Percentiles rank a stretch among this genome's conserved stretches.
Conservation (phyloP, 2,113 vertebrate species). For the Lepisosteus oculatus region DNA sequence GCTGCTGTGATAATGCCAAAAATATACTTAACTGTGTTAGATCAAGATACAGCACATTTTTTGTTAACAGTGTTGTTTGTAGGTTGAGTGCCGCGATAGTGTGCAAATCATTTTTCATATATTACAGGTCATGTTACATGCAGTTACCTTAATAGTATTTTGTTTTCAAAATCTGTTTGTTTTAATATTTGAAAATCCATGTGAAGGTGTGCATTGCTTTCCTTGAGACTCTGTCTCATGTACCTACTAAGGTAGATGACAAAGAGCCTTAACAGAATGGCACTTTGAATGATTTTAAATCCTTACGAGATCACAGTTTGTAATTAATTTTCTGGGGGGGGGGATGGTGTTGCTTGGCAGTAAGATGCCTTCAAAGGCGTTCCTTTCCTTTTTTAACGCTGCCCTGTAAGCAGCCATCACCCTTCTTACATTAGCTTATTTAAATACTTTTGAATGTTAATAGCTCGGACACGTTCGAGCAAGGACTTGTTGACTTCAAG, state of each 20-base stretch:
- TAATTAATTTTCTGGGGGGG: conserved; percentile 18
- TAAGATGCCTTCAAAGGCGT: conserved; percentile 75
- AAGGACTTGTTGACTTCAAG: conserved; percentile 77
- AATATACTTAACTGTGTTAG: conserved; percentile 28
- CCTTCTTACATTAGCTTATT: conserved; percentile 57
- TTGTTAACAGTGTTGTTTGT: conserved; percentile 7
- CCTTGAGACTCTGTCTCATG: neutral
- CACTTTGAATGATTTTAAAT: conserved; percentile 34
- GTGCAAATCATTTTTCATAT: conserved; percentile 12
- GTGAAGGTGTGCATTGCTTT: conserved; percentile 49
- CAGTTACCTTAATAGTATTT: conserved; percentile 3
- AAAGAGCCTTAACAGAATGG: conserved; percentile 18
- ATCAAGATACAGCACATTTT: neutral
- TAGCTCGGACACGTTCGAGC: conserved; percentile 73
- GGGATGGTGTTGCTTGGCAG: conserved; percentile 67
- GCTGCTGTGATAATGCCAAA: conserved; percentile 75
- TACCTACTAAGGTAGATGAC: conserved; percentile 10
- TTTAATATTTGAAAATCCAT: conserved; percentile 30
- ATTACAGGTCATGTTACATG: neutral
- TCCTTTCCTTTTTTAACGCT: conserved; percentile 75
- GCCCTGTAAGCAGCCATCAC: conserved; percentile 61
- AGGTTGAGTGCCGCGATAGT: conserved; percentile 9
- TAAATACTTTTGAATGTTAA: conserved; percentile 73
- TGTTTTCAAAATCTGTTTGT: neutral
- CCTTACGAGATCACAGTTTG: conserved; percentile 23